Evolutionary conservation across 2,888 invertebrate genomes (phyloP), one percentile per base, ranked within the genome.

Genomic region (Tenthredo livida): DNA sequence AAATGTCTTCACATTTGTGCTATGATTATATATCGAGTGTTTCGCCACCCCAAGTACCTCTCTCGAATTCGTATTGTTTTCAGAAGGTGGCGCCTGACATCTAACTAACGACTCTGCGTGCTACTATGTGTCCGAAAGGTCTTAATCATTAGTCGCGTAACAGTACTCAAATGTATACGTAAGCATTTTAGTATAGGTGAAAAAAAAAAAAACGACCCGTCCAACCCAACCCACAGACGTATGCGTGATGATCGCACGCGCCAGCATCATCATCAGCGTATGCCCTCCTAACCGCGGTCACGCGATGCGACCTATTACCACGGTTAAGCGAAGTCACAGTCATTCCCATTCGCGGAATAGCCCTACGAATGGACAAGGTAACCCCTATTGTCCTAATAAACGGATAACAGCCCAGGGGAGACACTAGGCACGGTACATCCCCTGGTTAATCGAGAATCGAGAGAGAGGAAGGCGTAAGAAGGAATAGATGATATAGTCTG

Each of bases 351-450:
- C 25, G 37, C 25, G 65, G n/a, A 82, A 82, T 65, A 61, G 82
- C 65, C 82, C 82, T 17, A 61, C 29, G 82, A 82, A 82, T 43
- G 65, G 61, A 29, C 43, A 67, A 12, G 65, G 82, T 65, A 82
- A 67, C 43, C 43, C 65, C 43, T 82, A 82, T 65, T 82, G 82
- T 65, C 61, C 82, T 40, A 82, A 82, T 82, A 82, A 82, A 82
- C 82, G 82, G 82, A 67, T 82, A 82, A 82, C 43, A 82, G 82
- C 65, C 82, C 82, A 25, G 25, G 65, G 65, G 65, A 82, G 65
- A 43, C 43, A 65, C 54, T 78, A 43, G 65, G 40, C 43, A 25
- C 25, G 29, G 82, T 82, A 65, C 15, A 82, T 43, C 3, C n/a
- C 58, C 37, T 12, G 33, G 47, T 43, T 47, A 58, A 33, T 58